phyloP scores from a whole-genome alignment of 2,113 vertebrate genomes.

The Festucalex cinctus region DNA sequence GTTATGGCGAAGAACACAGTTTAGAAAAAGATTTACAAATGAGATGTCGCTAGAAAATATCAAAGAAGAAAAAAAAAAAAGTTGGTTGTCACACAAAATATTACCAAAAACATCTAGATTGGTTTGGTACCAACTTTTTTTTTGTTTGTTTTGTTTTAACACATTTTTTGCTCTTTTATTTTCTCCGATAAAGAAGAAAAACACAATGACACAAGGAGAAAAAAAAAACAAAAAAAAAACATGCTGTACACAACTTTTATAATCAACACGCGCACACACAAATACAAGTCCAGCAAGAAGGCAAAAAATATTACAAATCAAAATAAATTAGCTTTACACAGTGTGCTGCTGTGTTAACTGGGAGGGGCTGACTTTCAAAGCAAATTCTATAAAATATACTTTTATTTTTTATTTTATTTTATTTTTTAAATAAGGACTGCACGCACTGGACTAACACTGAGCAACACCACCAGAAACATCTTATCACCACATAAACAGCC shows the following conservation, averaged over 20 bases:
- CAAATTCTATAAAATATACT: constrained; percentile 49
- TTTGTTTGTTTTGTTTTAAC: constrained; percentile 45
- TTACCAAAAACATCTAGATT: constrained; percentile 78
- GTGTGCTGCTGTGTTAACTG: constrained; percentile 55
- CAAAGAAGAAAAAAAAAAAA: constrained; percentile 67
- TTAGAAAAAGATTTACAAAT: constrained; percentile 99
- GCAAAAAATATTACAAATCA: constrained; percentile 74
- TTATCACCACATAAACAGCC: constrained; percentile 63
- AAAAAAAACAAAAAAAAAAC: constrained; percentile 59
- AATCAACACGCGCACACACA: constrained; percentile 60
- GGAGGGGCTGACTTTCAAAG: constrained; percentile 28
- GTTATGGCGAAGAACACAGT: constrained; percentile 86
- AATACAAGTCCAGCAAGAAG: constrained; percentile 72
- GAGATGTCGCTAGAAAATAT: constrained; percentile 99
- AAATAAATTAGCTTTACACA: constrained; percentile 76
- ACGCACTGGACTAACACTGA: constrained; percentile 71
- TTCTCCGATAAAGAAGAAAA: constrained; percentile 44
- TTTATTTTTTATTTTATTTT: constrained; percentile 38
- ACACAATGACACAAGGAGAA: constrained; percentile 57
- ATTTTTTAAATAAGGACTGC: constrained; percentile 37
- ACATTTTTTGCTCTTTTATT: constrained; percentile 36
- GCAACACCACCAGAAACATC: constrained; percentile 68
- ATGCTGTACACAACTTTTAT: constrained; percentile 76
- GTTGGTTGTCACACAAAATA: constrained; percentile 74
- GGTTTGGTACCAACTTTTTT: constrained; percentile 75